Base-by-base conservation (phyloP, 2,113 vertebrate genomes). In the Ailuropoda melanoleuca region DNA sequence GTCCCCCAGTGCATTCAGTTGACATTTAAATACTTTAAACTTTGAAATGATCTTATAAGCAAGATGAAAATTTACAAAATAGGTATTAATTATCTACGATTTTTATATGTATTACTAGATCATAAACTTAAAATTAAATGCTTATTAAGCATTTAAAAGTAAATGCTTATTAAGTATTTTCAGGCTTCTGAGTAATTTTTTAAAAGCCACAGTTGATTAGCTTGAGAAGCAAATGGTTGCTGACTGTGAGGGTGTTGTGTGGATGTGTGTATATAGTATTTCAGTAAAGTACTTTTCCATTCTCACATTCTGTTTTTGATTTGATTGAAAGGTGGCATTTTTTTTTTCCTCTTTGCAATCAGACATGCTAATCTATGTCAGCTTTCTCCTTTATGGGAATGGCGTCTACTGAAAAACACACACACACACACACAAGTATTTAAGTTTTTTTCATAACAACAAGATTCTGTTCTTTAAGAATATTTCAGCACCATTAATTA, bases 401-500 rank as follows among this genome's bases (percentile, higher is more conserved):
- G 97, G 97, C 97, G 97, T 98, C 98, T 98, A 56, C 68, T 75
- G 37, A 53, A 55, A 56, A 31, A 72, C n/a, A n/a, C n/a, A n/a
- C n/a, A n/a, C n/a, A 74, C 58, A 15, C 29, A 62, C 50, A 68
- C 72, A 75, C 39, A 29, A 75, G 24, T 29, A 46, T 75, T 75
- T 46, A 88, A 72, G n/a, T 89, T 96, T 96, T 98, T 96, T 97
- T 93, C 93, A 88, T 97, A 94, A 95, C 75, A 98, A 95, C 85
- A 96, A 96, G 97, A 98, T 98, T 97, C 97, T 98, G 97, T 98
- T 97, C 82, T 97, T 97, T 97, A 97, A 97, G 95, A 98, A 91
- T 98, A 98, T 98, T 98, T 98, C 98, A 98, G 97, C 97, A 96
- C 98, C 96, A 2, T 98, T 98, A 98, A 98, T 98, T 98, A 98